Conservation (phyloP, 2,888 invertebrate species). For the Drosophila subquinaria region DNA sequence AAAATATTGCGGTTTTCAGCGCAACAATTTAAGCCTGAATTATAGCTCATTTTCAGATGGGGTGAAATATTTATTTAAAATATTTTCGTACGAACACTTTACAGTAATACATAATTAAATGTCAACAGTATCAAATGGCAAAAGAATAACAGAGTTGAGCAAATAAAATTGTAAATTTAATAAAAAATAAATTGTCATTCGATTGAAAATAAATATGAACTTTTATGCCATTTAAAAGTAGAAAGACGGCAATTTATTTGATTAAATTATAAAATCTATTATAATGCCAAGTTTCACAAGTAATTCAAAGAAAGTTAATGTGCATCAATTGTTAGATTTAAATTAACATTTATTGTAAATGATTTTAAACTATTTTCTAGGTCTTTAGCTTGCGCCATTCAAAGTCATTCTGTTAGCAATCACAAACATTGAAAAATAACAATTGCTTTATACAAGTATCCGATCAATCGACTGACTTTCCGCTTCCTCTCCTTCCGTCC, state of each 20-base stretch:
- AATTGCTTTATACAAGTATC: slow-evolving; percentile 29
- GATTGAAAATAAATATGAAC: slow-evolving; percentile 10
- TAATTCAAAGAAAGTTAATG: not conserved
- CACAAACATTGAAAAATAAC: slow-evolving; percentile 26
- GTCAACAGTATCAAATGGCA: slow-evolving; percentile 69
- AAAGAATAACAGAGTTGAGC: slow-evolving; percentile 24
- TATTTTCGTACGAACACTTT: slow-evolving; percentile 45
- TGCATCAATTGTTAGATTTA: slow-evolving; percentile 1
- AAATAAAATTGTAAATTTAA: slow-evolving; percentile 26
- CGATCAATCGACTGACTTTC: slow-evolving; percentile 48
- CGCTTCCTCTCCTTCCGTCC: slow-evolving; percentile 4
- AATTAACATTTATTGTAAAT: not conserved
- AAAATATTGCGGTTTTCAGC: slow-evolving; percentile 65
- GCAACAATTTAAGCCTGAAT: slow-evolving; percentile 62
- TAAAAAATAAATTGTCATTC: slow-evolving; percentile 23
- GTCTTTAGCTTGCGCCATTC: slow-evolving; percentile 2
- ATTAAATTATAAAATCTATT: not conserved
- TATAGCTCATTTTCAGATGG: slow-evolving; percentile 41
- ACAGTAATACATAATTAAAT: slow-evolving; percentile 62
- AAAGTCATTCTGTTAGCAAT: slow-evolving; percentile 16
- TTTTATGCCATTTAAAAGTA: not conserved
- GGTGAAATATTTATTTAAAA: slow-evolving; percentile 64
- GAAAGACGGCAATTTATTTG: not conserved
- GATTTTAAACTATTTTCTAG: not conserved
- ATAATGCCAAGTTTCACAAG: not conserved